These are phyloP conservation scores for Natrix natrix DNA, from an alignment of 2,797 vertebrate species.

Conservation along the genomic window DNA sequence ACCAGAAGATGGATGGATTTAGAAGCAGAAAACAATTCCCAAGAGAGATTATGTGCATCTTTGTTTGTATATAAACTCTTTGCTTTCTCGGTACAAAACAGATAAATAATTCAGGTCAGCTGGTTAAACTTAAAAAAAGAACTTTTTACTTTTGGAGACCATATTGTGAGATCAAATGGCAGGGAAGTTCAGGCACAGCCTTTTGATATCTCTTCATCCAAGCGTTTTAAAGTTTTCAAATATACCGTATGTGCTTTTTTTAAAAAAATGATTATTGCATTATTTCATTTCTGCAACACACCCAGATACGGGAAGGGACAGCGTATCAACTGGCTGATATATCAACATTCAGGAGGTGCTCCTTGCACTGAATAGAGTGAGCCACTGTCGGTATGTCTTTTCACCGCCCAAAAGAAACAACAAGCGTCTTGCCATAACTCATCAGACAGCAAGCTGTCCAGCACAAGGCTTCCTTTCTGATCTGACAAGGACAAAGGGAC, in stretches of 20 bases:
- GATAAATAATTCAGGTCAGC: background rate
- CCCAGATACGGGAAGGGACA: background rate
- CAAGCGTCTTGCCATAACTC: background rate
- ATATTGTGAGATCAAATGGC: background rate
- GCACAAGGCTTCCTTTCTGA: background rate
- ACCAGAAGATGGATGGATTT: constrained; percentile 7
- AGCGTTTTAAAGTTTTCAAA: background rate
- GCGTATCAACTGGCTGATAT: background rate
- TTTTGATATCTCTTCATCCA: background rate
- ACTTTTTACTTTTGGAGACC: background rate
- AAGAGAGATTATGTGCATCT: background rate
- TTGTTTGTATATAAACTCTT: background rate
- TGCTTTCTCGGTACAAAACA: background rate
- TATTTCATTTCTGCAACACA: background rate
- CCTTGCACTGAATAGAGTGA: background rate
- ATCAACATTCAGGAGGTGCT: background rate
- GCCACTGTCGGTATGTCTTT: background rate
- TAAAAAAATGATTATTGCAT: background rate
- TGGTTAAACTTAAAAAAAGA: background rate
- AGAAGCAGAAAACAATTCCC: background rate
- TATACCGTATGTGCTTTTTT: background rate
- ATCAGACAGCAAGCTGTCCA: background rate
- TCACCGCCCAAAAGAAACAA: background rate
- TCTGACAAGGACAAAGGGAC: background rate
- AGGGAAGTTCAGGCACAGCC: background rate